Evolutionary conservation across 2,797 vertebrate genomes (phyloP).

Genomic region (Microhierax caerulescens): DNA sequence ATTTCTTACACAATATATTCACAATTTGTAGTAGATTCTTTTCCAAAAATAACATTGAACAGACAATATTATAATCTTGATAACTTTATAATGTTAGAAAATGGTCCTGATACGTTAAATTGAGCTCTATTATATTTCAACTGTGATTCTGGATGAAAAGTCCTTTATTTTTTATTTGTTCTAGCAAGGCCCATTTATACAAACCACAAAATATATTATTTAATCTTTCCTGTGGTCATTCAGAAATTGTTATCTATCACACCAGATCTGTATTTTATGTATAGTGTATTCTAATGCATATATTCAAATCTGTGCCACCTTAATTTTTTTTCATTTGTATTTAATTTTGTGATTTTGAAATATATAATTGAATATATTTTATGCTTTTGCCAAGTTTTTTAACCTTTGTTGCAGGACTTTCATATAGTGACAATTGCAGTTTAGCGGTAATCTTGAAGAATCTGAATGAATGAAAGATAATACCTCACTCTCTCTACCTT

Average conservation of each 20-base stretch:
- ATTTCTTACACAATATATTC: not conserved
- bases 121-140: not conserved
- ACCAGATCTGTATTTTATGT: not conserved
- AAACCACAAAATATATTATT: not conserved
- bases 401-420: not conserved
- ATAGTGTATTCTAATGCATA: not conserved
- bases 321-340: not conserved
- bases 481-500: not conserved
- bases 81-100: not conserved
- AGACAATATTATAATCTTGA: not conserved
- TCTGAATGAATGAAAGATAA: not conserved
- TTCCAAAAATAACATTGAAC: not conserved
- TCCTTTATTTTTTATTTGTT: not conserved
- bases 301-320: not conserved
- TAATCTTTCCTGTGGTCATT: not conserved
- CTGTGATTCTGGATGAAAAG: not conserved
- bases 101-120: not conserved
- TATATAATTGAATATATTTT: not conserved
- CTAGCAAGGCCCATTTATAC: not conserved
- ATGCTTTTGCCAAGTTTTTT: not conserved
- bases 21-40: not conserved
- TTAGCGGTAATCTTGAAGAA: not conserved
- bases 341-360: not conserved
- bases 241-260: not conserved
- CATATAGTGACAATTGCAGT: not conserved